Percentiles rank a stretch among this genome's conserved stretches.
Conservation (phyloP, 2,888 invertebrate species). For the Rhamphomyia laevipes region DNA sequence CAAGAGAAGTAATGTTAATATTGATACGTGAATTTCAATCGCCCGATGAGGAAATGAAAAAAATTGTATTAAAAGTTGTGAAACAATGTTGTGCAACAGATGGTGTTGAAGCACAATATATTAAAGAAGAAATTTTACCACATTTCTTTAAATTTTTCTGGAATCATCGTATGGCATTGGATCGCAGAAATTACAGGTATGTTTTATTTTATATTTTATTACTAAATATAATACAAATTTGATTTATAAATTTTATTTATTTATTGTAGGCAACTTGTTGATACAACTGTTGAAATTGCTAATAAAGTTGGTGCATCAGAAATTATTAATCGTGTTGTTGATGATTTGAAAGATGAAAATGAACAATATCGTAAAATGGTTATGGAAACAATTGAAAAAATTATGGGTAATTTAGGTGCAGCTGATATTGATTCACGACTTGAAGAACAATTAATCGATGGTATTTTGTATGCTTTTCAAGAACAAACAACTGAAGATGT, state of each 20-base stretch:
- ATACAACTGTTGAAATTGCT: slow-evolving; percentile 99
- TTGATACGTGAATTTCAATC: slow-evolving; percentile 98
- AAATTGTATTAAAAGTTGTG: slow-evolving; percentile 98
- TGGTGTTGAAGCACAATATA: slow-evolving; percentile 98
- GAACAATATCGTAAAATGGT: slow-evolving; percentile 99
- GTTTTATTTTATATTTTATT: background rate
- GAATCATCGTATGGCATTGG: slow-evolving; percentile 99
- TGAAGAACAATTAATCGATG: slow-evolving; percentile 98
- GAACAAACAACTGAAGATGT: slow-evolving; percentile 99
- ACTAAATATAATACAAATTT: background rate
- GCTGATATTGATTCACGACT: slow-evolving; percentile 96
- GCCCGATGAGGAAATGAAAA: slow-evolving; percentile 99
- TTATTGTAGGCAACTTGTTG: slow-evolving; percentile 72
- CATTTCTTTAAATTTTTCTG: slow-evolving; percentile 99
- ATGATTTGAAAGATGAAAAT: slow-evolving; percentile 98
- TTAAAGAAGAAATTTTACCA: slow-evolving; percentile 96
- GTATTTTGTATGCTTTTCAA: slow-evolving; percentile 98
- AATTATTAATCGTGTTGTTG: slow-evolving; percentile 96
- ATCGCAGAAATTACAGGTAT: slow-evolving; percentile 76
- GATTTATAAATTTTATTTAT: background rate
- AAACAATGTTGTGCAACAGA: slow-evolving; percentile 99
- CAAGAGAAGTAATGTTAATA: slow-evolving; percentile 85
- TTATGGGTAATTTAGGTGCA: slow-evolving; percentile 93
- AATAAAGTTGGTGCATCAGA: slow-evolving; percentile 99
- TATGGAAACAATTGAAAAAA: slow-evolving; percentile 99